phyloP scores from a whole-genome alignment of 2,888 invertebrate genomes.

The Resseliella maxima region DNA sequence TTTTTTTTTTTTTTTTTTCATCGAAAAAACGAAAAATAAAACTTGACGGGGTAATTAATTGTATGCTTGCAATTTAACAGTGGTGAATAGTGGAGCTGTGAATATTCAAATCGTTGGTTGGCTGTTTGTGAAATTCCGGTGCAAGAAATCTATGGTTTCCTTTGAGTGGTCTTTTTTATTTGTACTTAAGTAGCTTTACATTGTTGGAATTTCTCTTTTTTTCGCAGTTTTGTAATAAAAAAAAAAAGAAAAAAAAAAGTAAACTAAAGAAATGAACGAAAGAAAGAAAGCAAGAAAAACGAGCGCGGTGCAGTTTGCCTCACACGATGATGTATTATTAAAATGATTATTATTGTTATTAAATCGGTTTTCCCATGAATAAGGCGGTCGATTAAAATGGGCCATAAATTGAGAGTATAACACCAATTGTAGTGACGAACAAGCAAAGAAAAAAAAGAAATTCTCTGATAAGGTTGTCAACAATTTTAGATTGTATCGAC shows the following conservation, averaged over 20 bases:
- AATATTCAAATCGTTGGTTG: not conserved
- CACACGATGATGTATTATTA: not conserved
- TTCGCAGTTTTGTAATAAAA: not conserved
- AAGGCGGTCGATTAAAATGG: not conserved
- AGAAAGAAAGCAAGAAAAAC: too few species aligned
- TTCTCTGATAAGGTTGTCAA: slow-evolving; percentile 6
- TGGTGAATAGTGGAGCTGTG: not conserved
- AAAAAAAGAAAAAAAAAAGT: not conserved
- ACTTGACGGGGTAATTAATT: too few species aligned
- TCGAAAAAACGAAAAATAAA: too few species aligned
- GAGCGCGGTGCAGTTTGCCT: not conserved
- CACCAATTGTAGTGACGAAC: not conserved
- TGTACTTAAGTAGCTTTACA: not conserved
- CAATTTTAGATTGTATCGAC: slow-evolving; percentile 27
- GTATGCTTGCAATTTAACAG: too few species aligned
- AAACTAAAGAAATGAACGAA: too few species aligned
- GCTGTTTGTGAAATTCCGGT: not conserved
- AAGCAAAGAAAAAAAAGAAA: not conserved
- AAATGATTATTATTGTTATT: slow-evolving; percentile 10
- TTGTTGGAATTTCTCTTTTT: not conserved
- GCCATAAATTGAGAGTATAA: slow-evolving; percentile 12
- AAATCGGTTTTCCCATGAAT: slow-evolving; percentile 25
- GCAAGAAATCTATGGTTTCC: not conserved
- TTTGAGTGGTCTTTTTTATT: not conserved
- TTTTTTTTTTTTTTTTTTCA: too few species aligned